Percentiles rank a stretch among this genome's conserved stretches.
Conservation (phyloP, 2,888 invertebrate species). For the Sialis fuliginosa region DNA sequence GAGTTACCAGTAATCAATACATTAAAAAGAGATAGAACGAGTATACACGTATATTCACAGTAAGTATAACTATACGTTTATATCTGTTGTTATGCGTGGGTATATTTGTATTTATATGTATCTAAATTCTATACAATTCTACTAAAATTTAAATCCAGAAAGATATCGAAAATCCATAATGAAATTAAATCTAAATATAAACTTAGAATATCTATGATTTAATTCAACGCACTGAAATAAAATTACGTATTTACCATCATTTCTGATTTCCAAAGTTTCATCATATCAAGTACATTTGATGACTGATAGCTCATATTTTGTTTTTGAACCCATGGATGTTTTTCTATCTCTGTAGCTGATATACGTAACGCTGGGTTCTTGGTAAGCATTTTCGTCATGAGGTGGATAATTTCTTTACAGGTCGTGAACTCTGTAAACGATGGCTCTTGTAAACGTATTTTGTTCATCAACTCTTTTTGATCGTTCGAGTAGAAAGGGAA, state of each 20-base stretch:
- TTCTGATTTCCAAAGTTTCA: conserved; percentile 24
- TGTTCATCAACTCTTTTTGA: conserved; percentile 17
- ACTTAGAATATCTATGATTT: not conserved
- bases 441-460: conserved; percentile 20
- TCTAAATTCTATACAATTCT: too few relatives aligned
- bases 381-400: conserved; percentile 26
- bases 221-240: not conserved
- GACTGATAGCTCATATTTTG: conserved; percentile 11
- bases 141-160: too few relatives aligned
- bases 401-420: conserved; percentile 22
- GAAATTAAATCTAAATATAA: too few relatives aligned
- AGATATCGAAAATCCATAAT: too few relatives aligned
- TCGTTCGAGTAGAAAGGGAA: conserved; percentile 21
- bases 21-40: not conserved
- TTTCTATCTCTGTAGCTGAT: conserved; percentile 29
- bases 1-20: too few relatives aligned
- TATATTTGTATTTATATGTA: too few relatives aligned
- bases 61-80: not conserved
- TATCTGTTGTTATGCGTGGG: not conserved
- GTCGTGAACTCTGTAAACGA: conserved; percentile 11
- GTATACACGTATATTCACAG: not conserved
- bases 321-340: conserved; percentile 27
- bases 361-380: conserved; percentile 33
- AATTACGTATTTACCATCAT: conserved; percentile 18
- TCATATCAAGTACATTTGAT: conserved; percentile 26